These are phyloP conservation scores for Todus mexicanus DNA, from an alignment of 2,797 vertebrate species.

Conservation along the genomic window DNA sequence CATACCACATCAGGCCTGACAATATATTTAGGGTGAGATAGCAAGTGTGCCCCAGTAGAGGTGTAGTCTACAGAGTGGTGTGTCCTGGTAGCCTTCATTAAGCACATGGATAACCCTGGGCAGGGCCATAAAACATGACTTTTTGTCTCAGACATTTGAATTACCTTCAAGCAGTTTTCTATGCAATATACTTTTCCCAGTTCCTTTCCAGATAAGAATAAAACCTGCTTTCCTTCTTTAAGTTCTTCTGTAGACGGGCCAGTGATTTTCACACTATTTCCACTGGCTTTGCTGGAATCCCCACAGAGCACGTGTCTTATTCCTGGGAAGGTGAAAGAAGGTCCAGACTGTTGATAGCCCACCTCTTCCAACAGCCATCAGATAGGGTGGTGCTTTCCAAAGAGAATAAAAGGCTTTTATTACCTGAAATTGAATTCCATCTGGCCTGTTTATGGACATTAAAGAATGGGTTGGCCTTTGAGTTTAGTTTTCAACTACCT, in stretches of 20 bases:
- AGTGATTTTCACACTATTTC: not conserved
- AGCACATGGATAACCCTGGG: not conserved
- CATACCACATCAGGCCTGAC: not conserved
- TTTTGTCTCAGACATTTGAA: not conserved
- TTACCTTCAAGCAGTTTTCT: not conserved
- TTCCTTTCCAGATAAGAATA: not conserved
- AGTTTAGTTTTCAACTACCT: not conserved
- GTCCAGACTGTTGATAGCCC: not conserved
- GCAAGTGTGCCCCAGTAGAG: not conserved
- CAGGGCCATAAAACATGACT: not conserved
- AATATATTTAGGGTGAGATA: not conserved
- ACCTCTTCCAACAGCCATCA: not conserved
- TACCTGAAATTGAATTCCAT: not conserved
- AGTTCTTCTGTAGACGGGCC: not conserved
- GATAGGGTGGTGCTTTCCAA: not conserved
- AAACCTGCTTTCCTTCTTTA: not conserved
- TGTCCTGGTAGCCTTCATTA: not conserved
- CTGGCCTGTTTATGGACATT: not conserved
- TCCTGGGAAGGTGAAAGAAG: not conserved
- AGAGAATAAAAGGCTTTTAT: not conserved
- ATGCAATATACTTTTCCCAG: not conserved
- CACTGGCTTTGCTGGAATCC: not conserved
- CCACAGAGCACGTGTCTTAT: not conserved
- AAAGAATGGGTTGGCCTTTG: not conserved
- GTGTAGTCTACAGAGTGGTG: not conserved